phyloP scores from a whole-genome alignment of 2,797 vertebrate genomes.

The Acropternis orthonyx region DNA sequence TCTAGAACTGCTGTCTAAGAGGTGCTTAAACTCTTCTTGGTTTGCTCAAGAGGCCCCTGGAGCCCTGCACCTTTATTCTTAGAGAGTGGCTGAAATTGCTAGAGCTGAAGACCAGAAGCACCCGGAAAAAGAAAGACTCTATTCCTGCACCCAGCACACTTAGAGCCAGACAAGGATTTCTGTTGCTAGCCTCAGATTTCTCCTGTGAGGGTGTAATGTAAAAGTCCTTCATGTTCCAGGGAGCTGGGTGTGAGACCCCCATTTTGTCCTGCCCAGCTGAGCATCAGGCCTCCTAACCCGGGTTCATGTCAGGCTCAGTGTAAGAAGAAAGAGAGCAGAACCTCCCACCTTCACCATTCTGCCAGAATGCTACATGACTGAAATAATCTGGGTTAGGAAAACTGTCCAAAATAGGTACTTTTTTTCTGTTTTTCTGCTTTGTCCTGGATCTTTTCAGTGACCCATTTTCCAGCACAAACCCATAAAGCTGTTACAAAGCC shows the following conservation, averaged over 20 bases:
- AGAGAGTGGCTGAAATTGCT: neutral
- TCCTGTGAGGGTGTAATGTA: neutral
- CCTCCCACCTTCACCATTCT: neutral
- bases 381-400: neutral
- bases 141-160: neutral
- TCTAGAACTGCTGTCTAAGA: neutral
- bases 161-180: neutral
- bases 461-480: neutral
- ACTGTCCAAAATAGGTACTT: neutral
- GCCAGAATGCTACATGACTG: neutral
- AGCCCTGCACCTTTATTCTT: neutral
- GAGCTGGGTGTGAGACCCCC: neutral
- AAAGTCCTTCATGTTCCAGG: neutral
- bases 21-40: neutral
- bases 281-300: neutral
- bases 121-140: neutral
- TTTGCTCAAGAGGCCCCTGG: neutral
- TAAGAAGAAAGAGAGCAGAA: neutral
- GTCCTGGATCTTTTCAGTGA: neutral
- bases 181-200: neutral
- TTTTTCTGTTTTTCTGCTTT: neutral
- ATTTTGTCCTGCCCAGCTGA: neutral
- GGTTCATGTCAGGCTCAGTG: neutral
- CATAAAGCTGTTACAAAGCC: neutral
- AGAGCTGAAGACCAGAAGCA: neutral